Evolutionary conservation across 2,888 invertebrate species (phyloP), one percentile per base, ranked within the genome.

Genomic region (Aleiodes leptofemur): DNA sequence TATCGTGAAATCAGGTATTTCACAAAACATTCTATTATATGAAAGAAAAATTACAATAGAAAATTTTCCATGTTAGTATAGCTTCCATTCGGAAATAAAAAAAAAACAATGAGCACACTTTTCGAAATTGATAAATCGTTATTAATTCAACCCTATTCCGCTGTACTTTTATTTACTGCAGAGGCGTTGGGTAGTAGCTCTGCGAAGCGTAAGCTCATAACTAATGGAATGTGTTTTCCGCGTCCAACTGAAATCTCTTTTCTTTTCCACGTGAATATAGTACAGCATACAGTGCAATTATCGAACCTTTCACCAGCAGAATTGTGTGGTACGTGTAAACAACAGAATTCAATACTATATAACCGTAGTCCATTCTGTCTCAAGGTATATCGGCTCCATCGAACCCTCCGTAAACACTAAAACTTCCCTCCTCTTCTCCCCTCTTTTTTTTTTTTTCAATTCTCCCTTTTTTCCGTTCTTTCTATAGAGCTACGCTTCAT

Each of bases 261-360:
- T 8, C 43, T 9, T 6, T 43, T 43, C 4, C 4, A 43, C 43
- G 43, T 11, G 66, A 68, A 16, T 50, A 48, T 23, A 48, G 53
- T 68, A 53, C 16, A 53, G 31, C 68, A 68, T 51, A 51, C 50
- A 51, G 23, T 68, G 51, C 51, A 68, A 68, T 68, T 68, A 68
- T 68, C 68, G 68, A 31, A 68, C 68, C 50, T 68, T 68, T 68
- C 68, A 29, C 9, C 68, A 51, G 13, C 51, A 68, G 51, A 68
- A 68, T 51, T 68, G 68, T 34, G 68, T 29, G 8, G 68, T 50
- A 38, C 68, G 68, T 68, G 68, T 68, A 68, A 68, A 68, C 68
- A 68, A 68, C 68, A 31, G 51, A 51, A 68, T 53, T 16, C 53
- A 16, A 23, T 31, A n/a, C 50, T 13, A 53, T 53, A 68, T 51